Evolutionary conservation across 2,797 vertebrate species (phyloP).

Genomic region (Meriones psammophilus): DNA sequence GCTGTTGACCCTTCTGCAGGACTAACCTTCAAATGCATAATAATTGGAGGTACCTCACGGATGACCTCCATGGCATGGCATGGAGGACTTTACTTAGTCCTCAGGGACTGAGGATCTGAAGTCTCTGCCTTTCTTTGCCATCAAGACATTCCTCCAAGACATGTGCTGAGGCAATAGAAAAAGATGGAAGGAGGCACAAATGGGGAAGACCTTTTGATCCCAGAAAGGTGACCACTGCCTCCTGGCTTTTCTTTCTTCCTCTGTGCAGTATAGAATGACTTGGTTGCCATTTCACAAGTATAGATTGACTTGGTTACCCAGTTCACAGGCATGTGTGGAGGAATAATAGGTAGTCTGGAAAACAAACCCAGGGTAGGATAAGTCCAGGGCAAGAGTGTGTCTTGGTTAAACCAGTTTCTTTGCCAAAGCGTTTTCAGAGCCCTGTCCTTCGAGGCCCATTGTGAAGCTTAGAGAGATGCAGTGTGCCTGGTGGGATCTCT

Average conservation of each 20-base stretch:
- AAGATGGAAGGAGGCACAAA: background rate
- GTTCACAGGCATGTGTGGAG: background rate
- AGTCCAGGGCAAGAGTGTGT: background rate
- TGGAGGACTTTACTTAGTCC: background rate
- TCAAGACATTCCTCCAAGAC: background rate
- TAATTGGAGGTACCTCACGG: background rate
- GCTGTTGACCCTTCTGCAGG: background rate
- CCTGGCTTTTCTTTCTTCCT: background rate
- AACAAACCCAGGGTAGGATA: background rate
- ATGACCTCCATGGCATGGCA: background rate
- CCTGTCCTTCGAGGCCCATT: background rate
- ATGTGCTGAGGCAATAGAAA: background rate
- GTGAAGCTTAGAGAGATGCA: background rate
- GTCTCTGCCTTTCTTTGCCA: background rate
- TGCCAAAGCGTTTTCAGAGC: background rate
- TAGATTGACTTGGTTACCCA: background rate
- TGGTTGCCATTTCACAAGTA: background rate
- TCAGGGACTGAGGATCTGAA: accelerated
- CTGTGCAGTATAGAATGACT: background rate
- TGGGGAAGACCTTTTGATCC: background rate
- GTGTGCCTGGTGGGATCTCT: accelerated
- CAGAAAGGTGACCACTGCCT: background rate
- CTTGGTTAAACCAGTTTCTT: constrained; percentile 20
- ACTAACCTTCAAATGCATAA: background rate
- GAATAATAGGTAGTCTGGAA: background rate